Evolutionary conservation across 64 coral and sea anemone genomes (phyloP).

Genomic region (Pachyseris speciosa): DNA sequence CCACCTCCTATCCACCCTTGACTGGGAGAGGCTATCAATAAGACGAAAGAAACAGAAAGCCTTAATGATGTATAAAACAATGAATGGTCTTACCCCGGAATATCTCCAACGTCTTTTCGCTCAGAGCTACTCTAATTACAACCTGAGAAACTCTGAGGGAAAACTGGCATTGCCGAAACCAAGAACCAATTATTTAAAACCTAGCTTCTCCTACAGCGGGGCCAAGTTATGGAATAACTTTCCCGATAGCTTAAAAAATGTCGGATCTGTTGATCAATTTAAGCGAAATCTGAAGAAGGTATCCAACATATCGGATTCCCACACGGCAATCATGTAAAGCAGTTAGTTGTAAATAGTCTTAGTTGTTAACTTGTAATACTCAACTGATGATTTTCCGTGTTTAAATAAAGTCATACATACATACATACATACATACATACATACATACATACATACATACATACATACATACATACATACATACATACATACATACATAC

Average conservation of each 20-base stretch:
- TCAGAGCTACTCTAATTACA: background rate
- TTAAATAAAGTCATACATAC: too few species aligned
- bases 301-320: background rate
- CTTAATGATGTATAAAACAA: constrained; percentile 21
- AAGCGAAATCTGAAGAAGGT: background rate
- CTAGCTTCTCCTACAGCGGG: constrained; percentile 13
- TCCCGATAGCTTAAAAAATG: background rate
- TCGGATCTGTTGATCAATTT: background rate
- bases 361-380: too few species aligned
- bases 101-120: constrained; percentile 24
- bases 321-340: constrained; percentile 8
- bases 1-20: background rate
- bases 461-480: too few species aligned
- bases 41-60: constrained; percentile 15
- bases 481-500: too few species aligned
- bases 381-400: too few species aligned
- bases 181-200: constrained; percentile 18
- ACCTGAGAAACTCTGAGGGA: constrained; percentile 17
- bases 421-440: too few species aligned
- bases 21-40: background rate
- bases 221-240: constrained; percentile 13
- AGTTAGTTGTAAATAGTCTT: too few species aligned
- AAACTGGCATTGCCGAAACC: background rate
- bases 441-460: too few species aligned
- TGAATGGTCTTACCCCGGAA: background rate